phyloP scores from a whole-genome alignment of 2,113 vertebrate species.

The Sander lucioperca region DNA sequence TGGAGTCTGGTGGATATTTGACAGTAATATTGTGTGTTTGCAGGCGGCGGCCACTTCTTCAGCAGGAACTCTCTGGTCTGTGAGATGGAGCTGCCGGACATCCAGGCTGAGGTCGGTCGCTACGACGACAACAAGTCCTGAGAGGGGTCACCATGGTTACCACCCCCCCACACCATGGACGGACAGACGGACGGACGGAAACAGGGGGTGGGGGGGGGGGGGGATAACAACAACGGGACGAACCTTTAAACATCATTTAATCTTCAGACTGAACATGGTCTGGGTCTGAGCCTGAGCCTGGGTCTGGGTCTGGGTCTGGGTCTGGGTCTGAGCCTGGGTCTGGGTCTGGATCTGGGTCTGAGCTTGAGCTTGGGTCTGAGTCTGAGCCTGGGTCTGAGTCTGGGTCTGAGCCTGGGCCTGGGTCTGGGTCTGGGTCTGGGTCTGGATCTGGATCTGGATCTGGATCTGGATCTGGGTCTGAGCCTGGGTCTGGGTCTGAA shows the following conservation, averaged over 20 bases:
- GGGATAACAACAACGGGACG: neutral
- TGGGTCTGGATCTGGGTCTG: neutral
- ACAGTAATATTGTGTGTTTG: too few relatives aligned
- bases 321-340: too few relatives aligned
- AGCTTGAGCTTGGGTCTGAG: neutral
- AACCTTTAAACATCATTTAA: constrained; percentile 41
- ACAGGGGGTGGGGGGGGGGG: neutral
- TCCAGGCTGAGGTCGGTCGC: constrained; percentile 92
- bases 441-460: neutral
- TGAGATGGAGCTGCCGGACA: constrained; percentile 93
- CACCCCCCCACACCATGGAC: neutral
- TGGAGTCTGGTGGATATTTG: too few relatives aligned
- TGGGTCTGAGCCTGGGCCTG: neutral
- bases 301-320: too few relatives aligned
- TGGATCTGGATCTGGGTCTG: neutral
- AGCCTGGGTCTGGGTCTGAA: too few relatives aligned
- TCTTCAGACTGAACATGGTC: constrained; percentile 14
- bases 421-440: too few relatives aligned
- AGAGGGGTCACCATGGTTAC: constrained; percentile 67
- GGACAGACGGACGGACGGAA: neutral
- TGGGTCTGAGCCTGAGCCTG: too few relatives aligned
- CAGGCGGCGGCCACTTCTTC: constrained; percentile 92
- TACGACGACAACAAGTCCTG: constrained; percentile 98
- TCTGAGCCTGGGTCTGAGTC: neutral
- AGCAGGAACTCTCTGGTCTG: constrained; percentile 90